phyloP scores from a whole-genome alignment of 1,140 invertebrate species.

The Elymnias hypermnestra region DNA sequence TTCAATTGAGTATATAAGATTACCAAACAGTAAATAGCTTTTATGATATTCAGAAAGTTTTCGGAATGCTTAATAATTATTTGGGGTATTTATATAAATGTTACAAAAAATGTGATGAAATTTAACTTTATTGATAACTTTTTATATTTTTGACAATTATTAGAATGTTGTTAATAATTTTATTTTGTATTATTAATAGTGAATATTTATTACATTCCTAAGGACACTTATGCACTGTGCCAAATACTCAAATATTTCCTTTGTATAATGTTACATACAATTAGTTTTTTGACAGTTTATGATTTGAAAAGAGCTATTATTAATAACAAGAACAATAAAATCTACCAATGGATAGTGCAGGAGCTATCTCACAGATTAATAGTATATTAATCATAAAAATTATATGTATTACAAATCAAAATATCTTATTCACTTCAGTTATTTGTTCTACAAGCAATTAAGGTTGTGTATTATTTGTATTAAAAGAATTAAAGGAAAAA shows the following conservation, averaged over 20 bases:
- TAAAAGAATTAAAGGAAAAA: too few species aligned
- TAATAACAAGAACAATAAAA: too few species aligned
- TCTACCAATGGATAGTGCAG: too few species aligned
- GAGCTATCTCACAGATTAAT: constrained; percentile 26
- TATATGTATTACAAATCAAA: not conserved
- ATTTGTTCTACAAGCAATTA: too few species aligned
- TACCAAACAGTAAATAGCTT: too few species aligned
- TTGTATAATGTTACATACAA: too few species aligned
- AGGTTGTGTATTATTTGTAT: too few species aligned
- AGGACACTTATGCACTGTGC: constrained; percentile 10
- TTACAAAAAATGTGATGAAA: constrained; percentile 14
- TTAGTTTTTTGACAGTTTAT: not conserved
- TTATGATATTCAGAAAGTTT: not conserved
- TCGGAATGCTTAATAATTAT: too few species aligned
- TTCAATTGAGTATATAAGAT: too few species aligned
- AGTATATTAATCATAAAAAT: not conserved
- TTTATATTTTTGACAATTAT: constrained; percentile 14
- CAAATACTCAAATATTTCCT: constrained; percentile 6
- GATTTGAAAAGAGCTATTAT: too few species aligned
- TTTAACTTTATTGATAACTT: constrained; percentile 9
- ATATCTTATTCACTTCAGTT: not conserved
- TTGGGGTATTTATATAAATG: constrained; percentile 12
- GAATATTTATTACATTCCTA: constrained; percentile 7
- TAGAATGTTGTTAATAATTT: constrained; percentile 4
- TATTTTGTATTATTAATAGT: constrained; percentile 7